Evolutionary conservation across 2,888 invertebrate species (phyloP).

Genomic region (Drosophila siamana): DNA sequence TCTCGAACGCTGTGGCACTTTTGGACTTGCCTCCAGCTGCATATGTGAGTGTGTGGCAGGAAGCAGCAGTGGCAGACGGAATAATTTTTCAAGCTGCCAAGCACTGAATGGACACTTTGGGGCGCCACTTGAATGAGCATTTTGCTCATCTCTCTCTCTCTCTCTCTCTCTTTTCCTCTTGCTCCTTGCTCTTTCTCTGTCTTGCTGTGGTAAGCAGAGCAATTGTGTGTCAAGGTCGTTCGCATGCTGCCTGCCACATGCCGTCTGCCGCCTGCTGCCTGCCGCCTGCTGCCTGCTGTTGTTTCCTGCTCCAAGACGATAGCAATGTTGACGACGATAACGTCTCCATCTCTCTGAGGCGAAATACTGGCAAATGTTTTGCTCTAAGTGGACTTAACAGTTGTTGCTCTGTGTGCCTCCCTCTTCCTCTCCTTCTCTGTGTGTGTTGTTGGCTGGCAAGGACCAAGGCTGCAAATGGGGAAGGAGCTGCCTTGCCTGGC

Average conservation of each 20-base stretch:
- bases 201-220: constrained; percentile 33
- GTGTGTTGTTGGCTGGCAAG: constrained; percentile 41
- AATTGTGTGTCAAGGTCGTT: constrained; percentile 74
- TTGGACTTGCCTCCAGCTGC: constrained; percentile 52
- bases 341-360: constrained; percentile 65
- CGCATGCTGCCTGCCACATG: constrained; percentile 34
- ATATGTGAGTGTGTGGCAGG: constrained; percentile 14
- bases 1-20: constrained; percentile 51
- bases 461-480: background rate
- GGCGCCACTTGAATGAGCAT: constrained; percentile 54
- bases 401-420: constrained; percentile 30
- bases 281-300: constrained; percentile 36
- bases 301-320: constrained; percentile 79
- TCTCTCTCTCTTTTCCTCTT: too few species aligned
- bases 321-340: constrained; percentile 66
- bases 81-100: constrained; percentile 73
- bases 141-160: constrained; percentile 4
- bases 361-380: constrained; percentile 34
- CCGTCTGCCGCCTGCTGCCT: constrained; percentile 1
- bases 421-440: constrained; percentile 3
- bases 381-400: constrained; percentile 55
- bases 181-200: background rate
- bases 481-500: constrained; percentile 12
- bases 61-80: constrained; percentile 29
- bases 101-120: constrained; percentile 67